These are phyloP conservation scores for Drosophila watanabei DNA, from an alignment of 1,140 invertebrate species.

Conservation along the genomic window DNA sequence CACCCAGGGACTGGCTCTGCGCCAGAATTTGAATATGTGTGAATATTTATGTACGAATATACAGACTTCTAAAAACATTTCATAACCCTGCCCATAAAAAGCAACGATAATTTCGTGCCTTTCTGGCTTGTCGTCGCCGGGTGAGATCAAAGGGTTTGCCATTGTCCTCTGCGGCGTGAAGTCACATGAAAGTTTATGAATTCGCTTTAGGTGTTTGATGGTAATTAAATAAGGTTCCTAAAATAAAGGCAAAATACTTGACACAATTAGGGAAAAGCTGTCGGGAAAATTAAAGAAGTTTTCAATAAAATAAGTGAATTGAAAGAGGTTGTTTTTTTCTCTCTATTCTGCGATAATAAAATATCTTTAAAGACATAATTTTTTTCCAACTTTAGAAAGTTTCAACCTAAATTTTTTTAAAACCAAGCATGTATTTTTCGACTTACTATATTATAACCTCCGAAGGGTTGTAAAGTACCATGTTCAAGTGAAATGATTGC, in stretches of 20 bases:
- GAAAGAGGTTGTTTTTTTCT: background rate
- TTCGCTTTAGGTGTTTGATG: slow-evolving; percentile 14
- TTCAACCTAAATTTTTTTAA: background rate
- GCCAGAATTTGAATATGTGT: slow-evolving; percentile 56
- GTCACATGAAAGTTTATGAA: slow-evolving; percentile 25
- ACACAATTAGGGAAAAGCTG: background rate
- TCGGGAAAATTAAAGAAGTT: background rate
- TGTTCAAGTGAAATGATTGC: slow-evolving; percentile 39
- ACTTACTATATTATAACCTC: slow-evolving; percentile 2
- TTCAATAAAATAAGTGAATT: background rate
- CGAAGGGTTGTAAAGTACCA: slow-evolving; percentile 9
- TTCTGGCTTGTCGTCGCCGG: slow-evolving; percentile 42
- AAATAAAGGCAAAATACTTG: background rate
- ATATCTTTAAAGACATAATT: background rate
- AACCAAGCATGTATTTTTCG: background rate
- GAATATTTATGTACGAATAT: slow-evolving; percentile 48
- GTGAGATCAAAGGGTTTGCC: slow-evolving; percentile 56
- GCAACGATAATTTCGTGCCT: slow-evolving; percentile 41
- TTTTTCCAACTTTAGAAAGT: background rate
- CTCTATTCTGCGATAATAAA: background rate
- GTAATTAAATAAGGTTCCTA: slow-evolving; percentile 20
- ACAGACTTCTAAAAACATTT: slow-evolving; percentile 35
- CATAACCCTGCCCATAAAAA: slow-evolving; percentile 46
- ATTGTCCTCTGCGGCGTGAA: slow-evolving; percentile 32
- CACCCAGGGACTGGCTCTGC: background rate